Base-by-base conservation (phyloP, 1,140 invertebrate genomes). In the Bicyclus anynana region DNA sequence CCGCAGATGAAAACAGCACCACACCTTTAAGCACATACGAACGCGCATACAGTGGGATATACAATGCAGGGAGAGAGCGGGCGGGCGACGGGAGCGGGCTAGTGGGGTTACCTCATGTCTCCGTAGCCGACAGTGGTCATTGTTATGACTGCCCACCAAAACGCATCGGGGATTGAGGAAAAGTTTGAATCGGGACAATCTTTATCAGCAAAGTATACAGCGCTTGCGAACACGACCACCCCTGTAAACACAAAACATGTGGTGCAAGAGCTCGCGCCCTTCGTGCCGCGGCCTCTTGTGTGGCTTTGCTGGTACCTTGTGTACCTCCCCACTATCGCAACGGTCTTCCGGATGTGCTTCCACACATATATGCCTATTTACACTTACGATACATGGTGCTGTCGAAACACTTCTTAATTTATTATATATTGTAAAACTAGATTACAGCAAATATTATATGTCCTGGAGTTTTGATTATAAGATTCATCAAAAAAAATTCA, bases 171-270 rank as follows among this genome's bases (percentile, higher is more conserved):
- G 90, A 99, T 99, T 87, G 96, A 97, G 89, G 96, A 97, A 93
- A 99, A 99, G 93, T 97, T 97, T 70, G 97, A 97, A 91, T 95
- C 94, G 89, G 97, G 95, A 83, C 95, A 94, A 90, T 97, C 97
- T 85, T 97, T 97, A 91, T 99, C 98, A 67, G 98, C 98, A 92
- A 99, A 99, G 92, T 98, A 99, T 74, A 99, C 97, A 74, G 97
- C 97, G 90, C 96, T 97, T 74, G 97, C 98, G 93, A 99, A 99
- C 84, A 99, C 94, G 82, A 99, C 96, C 89, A 99, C 97, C 90
- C 97, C 97, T 96, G 80, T 73, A 72, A 84, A 87, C 72, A 86
- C 73, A 87, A 77, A 76, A 69, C 55, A 66, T 33, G 62, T 74
- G 77, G 80, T 80, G 74, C 73, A 70, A 68, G 73, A 74, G 62